Evolutionary conservation across 2,888 invertebrate genomes (phyloP).

Genomic region (Quadriops clusia): DNA sequence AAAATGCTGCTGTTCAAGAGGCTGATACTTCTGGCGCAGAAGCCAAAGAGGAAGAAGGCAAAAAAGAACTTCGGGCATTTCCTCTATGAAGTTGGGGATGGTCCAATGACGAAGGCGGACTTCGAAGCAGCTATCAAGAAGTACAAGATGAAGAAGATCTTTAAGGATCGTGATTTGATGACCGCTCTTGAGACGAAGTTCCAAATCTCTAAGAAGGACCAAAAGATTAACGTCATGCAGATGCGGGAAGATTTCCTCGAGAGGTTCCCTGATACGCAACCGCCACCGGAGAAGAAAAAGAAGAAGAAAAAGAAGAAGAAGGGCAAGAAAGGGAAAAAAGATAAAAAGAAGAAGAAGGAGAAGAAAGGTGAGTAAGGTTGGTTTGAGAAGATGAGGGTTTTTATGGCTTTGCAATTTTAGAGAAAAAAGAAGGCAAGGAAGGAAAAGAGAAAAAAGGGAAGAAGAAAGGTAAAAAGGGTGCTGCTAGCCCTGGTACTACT

Average conservation of each 20-base stretch:
- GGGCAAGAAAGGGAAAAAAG: slow-evolving; percentile 16
- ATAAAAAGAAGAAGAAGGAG: slow-evolving; percentile 6
- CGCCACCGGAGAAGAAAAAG: slow-evolving; percentile 26
- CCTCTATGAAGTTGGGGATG: slow-evolving; percentile 31
- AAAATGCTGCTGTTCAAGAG: slow-evolving; percentile 37
- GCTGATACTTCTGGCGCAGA: slow-evolving; percentile 38
- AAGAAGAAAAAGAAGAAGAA: slow-evolving; percentile 20
- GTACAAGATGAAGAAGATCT: slow-evolving; percentile 30
- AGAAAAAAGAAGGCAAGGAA: not conserved
- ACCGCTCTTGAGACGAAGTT: slow-evolving; percentile 26
- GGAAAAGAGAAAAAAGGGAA: not conserved
- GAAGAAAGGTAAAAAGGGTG: not conserved
- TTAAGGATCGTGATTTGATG: slow-evolving; percentile 27
- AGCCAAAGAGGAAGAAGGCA: slow-evolving; percentile 33
- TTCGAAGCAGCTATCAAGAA: slow-evolving; percentile 27
- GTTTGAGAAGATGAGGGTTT: too few relatives aligned
- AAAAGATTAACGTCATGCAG: slow-evolving; percentile 28
- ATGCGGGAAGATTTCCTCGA: slow-evolving; percentile 34
- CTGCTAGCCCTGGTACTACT: not conserved
- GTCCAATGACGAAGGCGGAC: slow-evolving; percentile 23
- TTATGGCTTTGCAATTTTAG: not conserved
- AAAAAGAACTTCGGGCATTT: slow-evolving; percentile 27
- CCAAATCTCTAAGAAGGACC: slow-evolving; percentile 30
- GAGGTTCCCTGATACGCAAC: slow-evolving; percentile 35
- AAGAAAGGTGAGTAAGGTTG: not conserved